phyloP scores from a whole-genome alignment of 37 sponge, comb jelly and placozoan species.

The Beroe forskalii region DNA sequence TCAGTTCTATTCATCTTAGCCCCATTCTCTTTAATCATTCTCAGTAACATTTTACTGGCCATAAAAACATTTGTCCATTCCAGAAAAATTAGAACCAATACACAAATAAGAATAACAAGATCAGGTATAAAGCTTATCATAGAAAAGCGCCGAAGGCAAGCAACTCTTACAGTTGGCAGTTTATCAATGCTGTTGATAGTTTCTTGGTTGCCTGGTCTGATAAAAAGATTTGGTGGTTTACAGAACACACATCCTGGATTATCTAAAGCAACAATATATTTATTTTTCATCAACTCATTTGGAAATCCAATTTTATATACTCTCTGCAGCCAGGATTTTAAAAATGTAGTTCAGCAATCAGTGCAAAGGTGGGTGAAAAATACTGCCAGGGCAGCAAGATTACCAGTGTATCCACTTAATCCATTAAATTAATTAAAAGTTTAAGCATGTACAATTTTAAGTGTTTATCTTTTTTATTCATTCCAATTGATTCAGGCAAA shows the following conservation, averaged over 20 bases:
- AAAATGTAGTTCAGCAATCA: neutral
- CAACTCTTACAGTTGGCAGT: slow-evolving; percentile 47
- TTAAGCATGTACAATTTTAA: no score
- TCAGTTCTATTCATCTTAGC: neutral
- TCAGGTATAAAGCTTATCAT: slow-evolving; percentile 7
- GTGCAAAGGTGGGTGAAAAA: neutral
- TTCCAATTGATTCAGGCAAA: no score
- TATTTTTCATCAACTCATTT: slow-evolving; percentile 28
- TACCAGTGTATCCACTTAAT: neutral
- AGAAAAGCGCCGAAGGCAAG: slow-evolving; percentile 40
- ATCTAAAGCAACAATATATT: slow-evolving; percentile 55
- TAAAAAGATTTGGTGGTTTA: slow-evolving; percentile 44
- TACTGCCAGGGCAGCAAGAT: neutral
- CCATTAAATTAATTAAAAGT: no score
- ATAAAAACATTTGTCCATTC: slow-evolving; percentile 8
- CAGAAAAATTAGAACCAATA: neutral
- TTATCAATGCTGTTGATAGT: slow-evolving; percentile 5
- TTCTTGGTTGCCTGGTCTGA: slow-evolving; percentile 46
- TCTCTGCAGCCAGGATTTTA: slow-evolving; percentile 46
- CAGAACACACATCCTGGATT: slow-evolving; percentile 9
- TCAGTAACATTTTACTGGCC: slow-evolving; percentile 27
- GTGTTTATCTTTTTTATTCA: no score
- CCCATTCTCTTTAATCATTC: slow-evolving; percentile 36
- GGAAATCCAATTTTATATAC: slow-evolving; percentile 59
- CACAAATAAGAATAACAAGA: slow-evolving; percentile 37